Conservation (phyloP, 2,113 vertebrate genomes). For the Aramus guarauna region DNA sequence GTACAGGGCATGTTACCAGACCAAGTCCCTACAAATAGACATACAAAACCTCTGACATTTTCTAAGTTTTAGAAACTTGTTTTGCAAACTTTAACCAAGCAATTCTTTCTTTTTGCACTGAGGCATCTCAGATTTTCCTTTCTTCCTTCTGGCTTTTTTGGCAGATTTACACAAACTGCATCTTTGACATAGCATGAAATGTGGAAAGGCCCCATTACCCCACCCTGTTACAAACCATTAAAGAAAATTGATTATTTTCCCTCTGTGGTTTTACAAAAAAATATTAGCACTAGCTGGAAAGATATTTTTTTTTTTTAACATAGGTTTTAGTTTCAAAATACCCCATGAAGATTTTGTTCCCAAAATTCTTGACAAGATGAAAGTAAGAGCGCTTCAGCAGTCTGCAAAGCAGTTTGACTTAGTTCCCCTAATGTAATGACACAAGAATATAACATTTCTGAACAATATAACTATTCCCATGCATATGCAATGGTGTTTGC, state of each 20-base stretch:
- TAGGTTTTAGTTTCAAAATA: background rate
- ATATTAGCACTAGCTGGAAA: background rate
- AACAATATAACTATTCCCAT: background rate
- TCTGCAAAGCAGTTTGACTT: background rate
- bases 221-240: background rate
- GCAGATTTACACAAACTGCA: background rate
- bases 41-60: background rate
- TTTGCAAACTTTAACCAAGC: background rate
- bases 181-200: background rate
- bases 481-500: fast-evolving
- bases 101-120: background rate
- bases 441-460: background rate
- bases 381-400: background rate
- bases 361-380: background rate
- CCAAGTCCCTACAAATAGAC: background rate
- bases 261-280: background rate
- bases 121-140: background rate
- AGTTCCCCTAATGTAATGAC: background rate
- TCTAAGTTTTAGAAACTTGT: background rate
- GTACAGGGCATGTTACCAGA: background rate
- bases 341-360: background rate
- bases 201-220: background rate
- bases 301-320: background rate
- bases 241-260: background rate
- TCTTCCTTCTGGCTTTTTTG: background rate